Base-by-base conservation (phyloP, 1,140 invertebrate genomes). In the Lithobius niger region DNA sequence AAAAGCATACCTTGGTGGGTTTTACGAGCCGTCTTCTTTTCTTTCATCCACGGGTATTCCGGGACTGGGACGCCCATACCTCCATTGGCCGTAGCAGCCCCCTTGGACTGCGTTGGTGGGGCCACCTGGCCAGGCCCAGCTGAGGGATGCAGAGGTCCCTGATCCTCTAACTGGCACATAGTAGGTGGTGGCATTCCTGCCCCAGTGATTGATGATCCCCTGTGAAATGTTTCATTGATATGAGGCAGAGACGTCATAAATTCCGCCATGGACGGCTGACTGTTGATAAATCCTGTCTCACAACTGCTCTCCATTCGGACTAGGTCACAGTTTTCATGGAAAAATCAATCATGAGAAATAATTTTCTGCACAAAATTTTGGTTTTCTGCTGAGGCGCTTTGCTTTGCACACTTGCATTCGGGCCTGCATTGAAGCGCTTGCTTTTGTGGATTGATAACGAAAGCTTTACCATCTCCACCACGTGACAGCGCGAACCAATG, bases 1-100 rank as follows among this genome's bases (percentile, higher is more conserved):
- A 6, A 21, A 47, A 36, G 56, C 77, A 80, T 74, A 91, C 88
- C 87, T 86, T 91, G 88, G 70, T 90, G 88, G 65, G 77, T 83
- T 70, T 95, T 94, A 62, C 89, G 78, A 1, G 88, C 87, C 1
- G 88, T 91, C 72, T 95, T 95, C 76, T 95, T 95, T 72, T 95
- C 91, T 69, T 94, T 94, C 90, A 95, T 94, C 90, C 90, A 95
- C 0, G 90, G 88, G 69, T 92, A 95, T 65, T 94, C 89, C 21
- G 88, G 87, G 48, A 92, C 84, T 67, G 85, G 84, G 62, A 85
- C 81, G 21, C 81, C 80, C 0, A 76, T 28, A 49, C 25, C 53
- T 43, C 18, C 54, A 27, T 10, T 21, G 6, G 10, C 44, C 22
- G 76, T 52, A 77, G 74, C 26, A 57, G 54, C 76, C 69, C 54